Evolutionary conservation across 1,140 invertebrate genomes (phyloP), one percentile per base, ranked within the genome.

Genomic region (Drosophila paulistorum): DNA sequence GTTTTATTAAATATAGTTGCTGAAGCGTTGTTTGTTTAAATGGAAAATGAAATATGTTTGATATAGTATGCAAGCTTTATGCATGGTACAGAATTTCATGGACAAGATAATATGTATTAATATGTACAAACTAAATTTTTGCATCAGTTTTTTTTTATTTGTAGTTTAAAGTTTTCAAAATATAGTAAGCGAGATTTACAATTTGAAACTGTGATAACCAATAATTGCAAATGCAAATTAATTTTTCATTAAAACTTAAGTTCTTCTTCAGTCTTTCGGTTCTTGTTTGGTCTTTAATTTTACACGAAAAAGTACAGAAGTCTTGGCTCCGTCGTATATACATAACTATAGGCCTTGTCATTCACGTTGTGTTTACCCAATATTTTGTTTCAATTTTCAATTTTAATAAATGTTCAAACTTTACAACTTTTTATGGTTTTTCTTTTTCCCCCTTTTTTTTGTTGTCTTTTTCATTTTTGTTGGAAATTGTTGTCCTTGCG

Each of bases 391-490:
- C 17, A 51, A 51, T 51, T 51, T 23, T 23, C 9, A 51, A 51
- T 51, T 51, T 51, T 51, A 51, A 51, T 51, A 51, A 51, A 51
- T 51, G 45, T 23, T 51, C 17, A 51, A 23, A 51, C 45, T 51
- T 23, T 51, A 9, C 17, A 51, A 51, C 45, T 23, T 51, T 51
- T 45, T 45, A 17, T 45, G 14, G 13, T 45, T 45, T 51, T 17
- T 51, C 17, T 45, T 51, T 11, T 51, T 23, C 7, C 10, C 37
- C 37, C 11, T 11, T 39, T 39, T 39, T 13, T 11, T 13, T 2
- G 37, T 13, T n/a, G 37, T 48, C 10, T 48, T 48, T 20, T 10
- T 9, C 7, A 48, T 51, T 48, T 30, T 48, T 48, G 14, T 9
- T 17, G 13, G 45, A 48, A 51, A 11, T 59, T 58, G 33, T 20